phyloP scores from a whole-genome alignment of 2,797 vertebrate genomes.

The Hafferia zeledoni region DNA sequence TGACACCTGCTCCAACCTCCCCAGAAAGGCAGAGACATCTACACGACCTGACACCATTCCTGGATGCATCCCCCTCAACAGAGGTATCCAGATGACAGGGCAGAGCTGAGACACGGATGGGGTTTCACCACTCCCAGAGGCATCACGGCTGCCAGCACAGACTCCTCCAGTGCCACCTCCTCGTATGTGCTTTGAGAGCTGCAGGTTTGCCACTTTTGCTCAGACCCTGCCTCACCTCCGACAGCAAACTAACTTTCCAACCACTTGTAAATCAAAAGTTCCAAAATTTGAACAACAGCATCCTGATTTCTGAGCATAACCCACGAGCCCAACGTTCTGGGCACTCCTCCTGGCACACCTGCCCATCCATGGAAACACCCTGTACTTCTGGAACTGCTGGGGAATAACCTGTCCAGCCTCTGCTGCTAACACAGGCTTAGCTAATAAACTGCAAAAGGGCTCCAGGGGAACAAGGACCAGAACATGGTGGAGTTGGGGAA shows the following conservation, averaged over 20 bases:
- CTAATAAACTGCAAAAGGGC: not conserved
- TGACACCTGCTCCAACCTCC: not conserved
- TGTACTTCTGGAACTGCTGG: not conserved
- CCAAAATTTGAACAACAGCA: not conserved
- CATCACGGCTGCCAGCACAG: not conserved
- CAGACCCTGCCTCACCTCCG: not conserved
- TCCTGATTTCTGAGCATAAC: not conserved
- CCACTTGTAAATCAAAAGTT: not conserved
- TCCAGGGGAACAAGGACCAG: not conserved
- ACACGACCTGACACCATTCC: not conserved
- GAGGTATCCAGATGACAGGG: not conserved
- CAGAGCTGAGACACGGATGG: not conserved
- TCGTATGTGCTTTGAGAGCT: not conserved
- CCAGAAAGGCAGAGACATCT: not conserved
- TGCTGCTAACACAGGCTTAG: not conserved
- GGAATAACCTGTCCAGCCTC: not conserved
- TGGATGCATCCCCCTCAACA: not conserved
- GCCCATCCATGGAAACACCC: rapidly evolving
- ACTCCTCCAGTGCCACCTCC: not conserved
- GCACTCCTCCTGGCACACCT: not conserved
- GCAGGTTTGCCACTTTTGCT: not conserved
- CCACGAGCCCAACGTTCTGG: rapidly evolving
- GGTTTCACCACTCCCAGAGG: slow-evolving; percentile 28
- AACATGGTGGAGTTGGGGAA: not conserved
- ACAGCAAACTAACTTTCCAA: not conserved